These are phyloP conservation scores for Halichoeres trimaculatus DNA, from an alignment of 2,113 vertebrate species.

Conservation along the genomic window DNA sequence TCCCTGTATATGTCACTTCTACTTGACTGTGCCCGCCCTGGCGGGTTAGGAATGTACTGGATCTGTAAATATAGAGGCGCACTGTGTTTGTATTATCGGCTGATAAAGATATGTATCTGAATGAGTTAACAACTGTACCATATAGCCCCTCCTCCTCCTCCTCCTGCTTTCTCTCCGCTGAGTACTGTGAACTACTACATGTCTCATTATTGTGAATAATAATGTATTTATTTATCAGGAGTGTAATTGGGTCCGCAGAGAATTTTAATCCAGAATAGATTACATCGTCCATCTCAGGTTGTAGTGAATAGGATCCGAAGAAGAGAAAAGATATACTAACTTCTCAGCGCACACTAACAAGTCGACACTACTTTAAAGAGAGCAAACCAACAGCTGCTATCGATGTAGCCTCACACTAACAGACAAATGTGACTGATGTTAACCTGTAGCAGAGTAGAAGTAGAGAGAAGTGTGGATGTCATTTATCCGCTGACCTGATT, in stretches of 20 bases:
- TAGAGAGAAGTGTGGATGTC: constrained; percentile 52
- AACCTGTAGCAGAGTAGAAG: constrained; percentile 62
- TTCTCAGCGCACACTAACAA: constrained; percentile 48
- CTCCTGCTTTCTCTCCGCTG: constrained; percentile 43
- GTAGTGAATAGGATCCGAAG: constrained; percentile 45
- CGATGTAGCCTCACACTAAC: constrained; percentile 52
- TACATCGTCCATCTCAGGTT: constrained; percentile 77
- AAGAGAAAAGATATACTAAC: constrained; percentile 41
- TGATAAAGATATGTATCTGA: constrained; percentile 70
- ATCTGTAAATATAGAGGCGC: constrained; percentile 76
- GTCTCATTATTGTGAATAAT: constrained; percentile 76
- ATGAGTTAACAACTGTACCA: constrained; percentile 64
- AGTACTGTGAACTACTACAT: constrained; percentile 78
- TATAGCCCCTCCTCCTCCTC: constrained; percentile 12
- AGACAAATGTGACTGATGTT: constrained; percentile 28
- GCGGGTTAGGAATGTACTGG: constrained; percentile 75
- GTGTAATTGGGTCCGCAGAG: constrained; percentile 57
- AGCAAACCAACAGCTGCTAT: constrained; percentile 51
- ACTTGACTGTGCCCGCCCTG: constrained; percentile 70
- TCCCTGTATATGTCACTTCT: constrained; percentile 63
- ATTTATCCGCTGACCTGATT: constrained; percentile 40
- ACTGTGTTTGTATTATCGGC: constrained; percentile 73
- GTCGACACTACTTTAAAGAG: constrained; percentile 33
- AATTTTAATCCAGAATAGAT: constrained; percentile 56
- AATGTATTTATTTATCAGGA: constrained; percentile 75